These are phyloP conservation scores for Gastracanthus pulcherrimus DNA, from an alignment of 2,888 invertebrate species.

Conservation along the genomic window DNA sequence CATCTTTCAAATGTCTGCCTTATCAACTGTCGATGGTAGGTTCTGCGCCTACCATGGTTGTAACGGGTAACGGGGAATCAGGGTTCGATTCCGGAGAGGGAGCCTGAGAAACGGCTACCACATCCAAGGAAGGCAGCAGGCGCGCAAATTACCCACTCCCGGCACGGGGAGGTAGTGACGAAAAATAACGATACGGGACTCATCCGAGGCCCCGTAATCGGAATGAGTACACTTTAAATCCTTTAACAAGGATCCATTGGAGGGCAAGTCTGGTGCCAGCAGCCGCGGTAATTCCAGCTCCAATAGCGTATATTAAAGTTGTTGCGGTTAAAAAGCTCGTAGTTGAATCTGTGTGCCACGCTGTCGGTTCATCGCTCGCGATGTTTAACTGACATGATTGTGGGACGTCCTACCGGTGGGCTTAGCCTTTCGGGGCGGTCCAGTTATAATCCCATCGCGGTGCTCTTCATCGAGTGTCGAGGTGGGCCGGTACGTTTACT, in stretches of 20 bases:
- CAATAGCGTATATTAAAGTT: constrained; percentile 81
- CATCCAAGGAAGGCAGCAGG: constrained; percentile 86
- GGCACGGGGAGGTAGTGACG: constrained; percentile 82
- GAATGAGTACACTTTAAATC: constrained; percentile 64
- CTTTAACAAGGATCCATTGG: constrained; percentile 78
- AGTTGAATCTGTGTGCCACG: constrained; percentile 79
- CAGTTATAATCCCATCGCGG: too few species aligned
- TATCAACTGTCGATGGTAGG: constrained; percentile 69
- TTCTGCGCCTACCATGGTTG: constrained; percentile 71
- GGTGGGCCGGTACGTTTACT: too few species aligned
- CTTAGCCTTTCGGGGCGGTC: too few species aligned
- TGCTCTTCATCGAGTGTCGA: too few species aligned
- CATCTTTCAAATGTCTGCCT: constrained; percentile 84
- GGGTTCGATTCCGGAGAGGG: constrained; percentile 87
- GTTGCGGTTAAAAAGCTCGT: constrained; percentile 80
- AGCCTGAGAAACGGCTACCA: constrained; percentile 85
- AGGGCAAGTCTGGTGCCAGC: constrained; percentile 86
- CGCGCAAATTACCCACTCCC: constrained; percentile 84
- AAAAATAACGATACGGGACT: constrained; percentile 83
- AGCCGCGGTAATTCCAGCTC: constrained; percentile 87
- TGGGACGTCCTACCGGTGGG: too few species aligned
- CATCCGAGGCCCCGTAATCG: constrained; percentile 70
- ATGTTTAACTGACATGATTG: too few species aligned
- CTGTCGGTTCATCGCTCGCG: constrained; percentile 78
- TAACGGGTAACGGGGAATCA: constrained; percentile 86